These are phyloP conservation scores for Amiota mariae DNA, from an alignment of 2,888 invertebrate species.

Conservation along the genomic window DNA sequence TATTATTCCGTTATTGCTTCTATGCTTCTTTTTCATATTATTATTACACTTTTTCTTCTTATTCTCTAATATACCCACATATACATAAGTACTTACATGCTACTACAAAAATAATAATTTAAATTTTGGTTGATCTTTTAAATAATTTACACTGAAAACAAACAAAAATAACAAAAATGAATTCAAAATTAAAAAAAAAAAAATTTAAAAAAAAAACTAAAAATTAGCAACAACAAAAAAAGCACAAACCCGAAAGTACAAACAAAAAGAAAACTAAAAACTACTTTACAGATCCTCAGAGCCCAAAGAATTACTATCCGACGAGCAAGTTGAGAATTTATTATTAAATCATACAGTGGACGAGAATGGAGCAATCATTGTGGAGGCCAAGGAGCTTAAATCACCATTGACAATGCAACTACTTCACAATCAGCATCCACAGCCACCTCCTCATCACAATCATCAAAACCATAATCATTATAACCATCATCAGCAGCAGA, in stretches of 20 bases:
- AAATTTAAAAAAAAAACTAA: slow-evolving; percentile 10
- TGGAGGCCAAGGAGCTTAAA: slow-evolving; percentile 68
- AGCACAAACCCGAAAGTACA: slow-evolving; percentile 34
- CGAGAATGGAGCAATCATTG: slow-evolving; percentile 67
- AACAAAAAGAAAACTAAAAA: slow-evolving; percentile 42
- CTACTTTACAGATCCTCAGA: slow-evolving; percentile 68
- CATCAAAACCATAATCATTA: too few relatives aligned
- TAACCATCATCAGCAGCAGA: too few relatives aligned
- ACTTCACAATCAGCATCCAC: slow-evolving; percentile 12
- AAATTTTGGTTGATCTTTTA: background rate
- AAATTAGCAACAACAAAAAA: slow-evolving; percentile 27
- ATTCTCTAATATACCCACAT: background rate
- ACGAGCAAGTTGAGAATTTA: slow-evolving; percentile 73
- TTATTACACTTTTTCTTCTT: slow-evolving; percentile 13
- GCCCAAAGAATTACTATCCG: slow-evolving; percentile 72
- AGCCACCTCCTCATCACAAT: background rate
- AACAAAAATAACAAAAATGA: background rate
- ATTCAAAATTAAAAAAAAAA: background rate
- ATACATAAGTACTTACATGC: slow-evolving; percentile 46
- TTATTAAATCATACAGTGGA: slow-evolving; percentile 70
- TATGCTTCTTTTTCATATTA: slow-evolving; percentile 4
- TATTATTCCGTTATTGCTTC: background rate
- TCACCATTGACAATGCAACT: slow-evolving; percentile 55
- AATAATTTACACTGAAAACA: background rate
- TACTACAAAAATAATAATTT: slow-evolving; percentile 33